Conservation (phyloP, 2,797 vertebrate genomes). For the Danio tinwini region DNA sequence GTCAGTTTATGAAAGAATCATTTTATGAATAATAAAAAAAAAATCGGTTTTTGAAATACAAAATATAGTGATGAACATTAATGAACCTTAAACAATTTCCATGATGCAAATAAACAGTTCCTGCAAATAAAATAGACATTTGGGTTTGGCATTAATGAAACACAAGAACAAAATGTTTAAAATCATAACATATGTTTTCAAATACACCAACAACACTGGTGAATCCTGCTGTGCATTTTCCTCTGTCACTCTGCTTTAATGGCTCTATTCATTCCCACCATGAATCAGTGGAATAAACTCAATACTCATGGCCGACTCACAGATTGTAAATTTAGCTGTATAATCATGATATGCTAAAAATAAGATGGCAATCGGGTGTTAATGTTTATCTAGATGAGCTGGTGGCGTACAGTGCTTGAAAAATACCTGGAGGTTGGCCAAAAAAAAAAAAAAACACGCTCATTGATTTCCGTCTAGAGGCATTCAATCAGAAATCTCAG, state of each 20-base stretch:
- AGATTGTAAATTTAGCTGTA: conserved; percentile 34
- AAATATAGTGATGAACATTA: too few relatives aligned
- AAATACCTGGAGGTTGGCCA: conserved; percentile 41
- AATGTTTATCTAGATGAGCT: conserved; percentile 47
- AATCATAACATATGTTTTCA: background rate
- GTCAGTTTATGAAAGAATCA: background rate
- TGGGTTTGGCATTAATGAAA: too few relatives aligned
- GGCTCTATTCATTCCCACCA: background rate
- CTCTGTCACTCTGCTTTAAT: background rate
- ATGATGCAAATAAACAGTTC: background rate
- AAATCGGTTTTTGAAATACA: background rate
- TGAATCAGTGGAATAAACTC: conserved; percentile 3
- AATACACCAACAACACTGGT: background rate
- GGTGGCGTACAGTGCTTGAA: conserved; percentile 18
- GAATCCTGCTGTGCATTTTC: background rate
- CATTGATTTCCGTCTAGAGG: conserved; percentile 15
- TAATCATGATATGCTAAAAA: conserved; percentile 33
- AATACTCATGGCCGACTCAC: background rate
- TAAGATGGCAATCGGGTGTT: conserved; percentile 9
- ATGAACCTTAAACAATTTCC: background rate
- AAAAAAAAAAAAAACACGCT: conserved; percentile 33
- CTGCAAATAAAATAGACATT: background rate
- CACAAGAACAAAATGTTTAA: background rate
- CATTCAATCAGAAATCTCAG: background rate
- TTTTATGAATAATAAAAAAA: background rate